Evolutionary conservation across 2,113 vertebrate species (phyloP).

Genomic region (Brachyistius frenatus): DNA sequence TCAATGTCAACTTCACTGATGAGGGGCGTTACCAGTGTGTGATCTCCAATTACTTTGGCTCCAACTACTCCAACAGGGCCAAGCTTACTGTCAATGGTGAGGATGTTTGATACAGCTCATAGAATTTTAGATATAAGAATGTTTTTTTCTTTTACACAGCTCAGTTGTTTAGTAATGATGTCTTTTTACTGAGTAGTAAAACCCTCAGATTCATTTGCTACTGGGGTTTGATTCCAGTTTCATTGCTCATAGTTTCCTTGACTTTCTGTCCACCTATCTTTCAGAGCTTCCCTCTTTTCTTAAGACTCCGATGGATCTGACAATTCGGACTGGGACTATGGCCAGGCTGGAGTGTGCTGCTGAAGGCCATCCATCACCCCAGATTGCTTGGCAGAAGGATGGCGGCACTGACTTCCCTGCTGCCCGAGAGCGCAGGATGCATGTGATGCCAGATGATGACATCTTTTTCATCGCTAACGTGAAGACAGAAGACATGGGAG

Average conservation of each 20-base stretch:
- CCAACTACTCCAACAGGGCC: constrained; percentile 95
- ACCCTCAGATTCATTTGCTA: background rate
- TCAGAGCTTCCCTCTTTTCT: constrained; percentile 96
- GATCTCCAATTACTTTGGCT: constrained; percentile 98
- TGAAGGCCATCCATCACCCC: constrained; percentile 91
- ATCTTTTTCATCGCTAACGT: constrained; percentile 98
- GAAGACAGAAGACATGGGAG: constrained; percentile 93
- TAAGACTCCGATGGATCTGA: constrained; percentile 98
- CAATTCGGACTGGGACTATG: constrained; percentile 91
- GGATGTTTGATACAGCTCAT: no score
- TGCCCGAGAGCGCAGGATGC: constrained; percentile 95
- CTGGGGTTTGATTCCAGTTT: background rate
- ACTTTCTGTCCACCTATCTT: background rate
- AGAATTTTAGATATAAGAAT: no score
- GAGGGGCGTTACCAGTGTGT: constrained; percentile 98
- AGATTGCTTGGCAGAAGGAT: constrained; percentile 99
- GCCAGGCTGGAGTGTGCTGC: constrained; percentile 96
- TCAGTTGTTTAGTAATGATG: no score
- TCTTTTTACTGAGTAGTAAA: background rate
- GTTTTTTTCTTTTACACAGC: no score
- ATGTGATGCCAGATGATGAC: constrained; percentile 98
- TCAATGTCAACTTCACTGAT: constrained; percentile 90
- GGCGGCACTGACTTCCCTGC: constrained; percentile 97
- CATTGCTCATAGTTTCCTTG: background rate
- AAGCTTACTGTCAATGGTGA: constrained; percentile 97